Base-by-base conservation (phyloP, 2,888 invertebrate genomes). In the Cataglyphis altisquamis region DNA sequence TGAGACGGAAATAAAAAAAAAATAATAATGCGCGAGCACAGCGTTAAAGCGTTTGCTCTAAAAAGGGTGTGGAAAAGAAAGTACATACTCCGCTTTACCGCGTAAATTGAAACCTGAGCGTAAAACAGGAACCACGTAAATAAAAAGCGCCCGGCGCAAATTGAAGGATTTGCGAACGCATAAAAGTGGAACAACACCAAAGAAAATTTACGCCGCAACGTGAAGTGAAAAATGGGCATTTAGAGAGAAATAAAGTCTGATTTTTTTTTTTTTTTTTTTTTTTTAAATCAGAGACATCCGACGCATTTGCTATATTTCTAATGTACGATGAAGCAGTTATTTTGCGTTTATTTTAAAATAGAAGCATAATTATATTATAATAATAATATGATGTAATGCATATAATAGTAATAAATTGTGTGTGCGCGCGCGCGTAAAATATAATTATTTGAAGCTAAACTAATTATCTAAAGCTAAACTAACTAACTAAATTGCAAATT, bases 101-200 rank as follows among this genome's bases (percentile, higher is more conserved):
- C 64, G 64, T 64, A 64, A 39, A 64, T 64, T 64, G 64, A 64
- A 64, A 64, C 64, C 39, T 39, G 64, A 64, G 64, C 64, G 21
- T 39, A 41, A 64, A 64, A 64, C 64, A 39, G 64, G 39, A 64
- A 64, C 39, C 64, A 64, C 39, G 64, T 64, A 64, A 64, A 64
- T 64, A 64, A 64, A 64, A 64, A 64, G 64, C 21, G 64, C 21
- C 64, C 21, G 21, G 64, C 64, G 64, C 41, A 64, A 64, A 64
- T 64, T 39, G 64, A 64, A 64, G 64, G 64, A 64, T 64, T 64
- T 64, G 64, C 29, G 64, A 39, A 64, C 64, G 64, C 39, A 39
- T 39, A 39, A 64, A 39, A 64, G 64, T 39, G 64, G 39, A 64
- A 39, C 64, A 21, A 21, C 39, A n/a, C 39, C 21, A 21, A 64